phyloP scores from a whole-genome alignment of 2,888 invertebrate species.

The Tricholauxania praeusta region DNA sequence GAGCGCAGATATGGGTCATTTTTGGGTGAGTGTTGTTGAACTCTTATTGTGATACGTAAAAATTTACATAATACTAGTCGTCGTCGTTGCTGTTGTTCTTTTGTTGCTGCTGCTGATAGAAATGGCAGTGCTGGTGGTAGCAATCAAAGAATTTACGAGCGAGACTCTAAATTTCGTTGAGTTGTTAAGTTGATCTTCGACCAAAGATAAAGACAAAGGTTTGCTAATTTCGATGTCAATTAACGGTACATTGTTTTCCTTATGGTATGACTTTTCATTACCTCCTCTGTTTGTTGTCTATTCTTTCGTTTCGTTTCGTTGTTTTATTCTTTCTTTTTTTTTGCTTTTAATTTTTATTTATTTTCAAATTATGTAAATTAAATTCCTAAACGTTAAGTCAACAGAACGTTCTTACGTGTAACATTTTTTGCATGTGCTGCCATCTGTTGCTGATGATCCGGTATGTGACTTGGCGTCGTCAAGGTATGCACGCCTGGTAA shows the following conservation, averaged over 20 bases:
- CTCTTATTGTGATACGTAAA: constrained; percentile 10
- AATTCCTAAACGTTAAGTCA: constrained; percentile 7
- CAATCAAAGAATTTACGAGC: background rate
- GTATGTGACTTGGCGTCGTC: constrained; percentile 32
- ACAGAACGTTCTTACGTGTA: background rate
- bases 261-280: background rate
- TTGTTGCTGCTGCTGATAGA: background rate
- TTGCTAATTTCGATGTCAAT: constrained; percentile 25
- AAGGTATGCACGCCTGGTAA: constrained; percentile 29
- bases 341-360: background rate
- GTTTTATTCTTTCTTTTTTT: constrained; percentile 8
- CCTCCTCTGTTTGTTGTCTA: background rate
- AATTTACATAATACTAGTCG: background rate
- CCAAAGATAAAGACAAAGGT: background rate
- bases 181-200: background rate
- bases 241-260: constrained; percentile 25
- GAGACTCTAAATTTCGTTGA: background rate
- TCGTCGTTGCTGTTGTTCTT: background rate
- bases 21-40: constrained; percentile 19
- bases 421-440: constrained; percentile 33
- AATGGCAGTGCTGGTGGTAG: background rate
- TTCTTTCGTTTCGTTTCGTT: too few relatives aligned
- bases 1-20: constrained; percentile 25
- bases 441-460: constrained; percentile 36
- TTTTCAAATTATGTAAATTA: constrained; percentile 29